phyloP scores from a whole-genome alignment of 2,113 vertebrate genomes.

The Percina caprodes region DNA sequence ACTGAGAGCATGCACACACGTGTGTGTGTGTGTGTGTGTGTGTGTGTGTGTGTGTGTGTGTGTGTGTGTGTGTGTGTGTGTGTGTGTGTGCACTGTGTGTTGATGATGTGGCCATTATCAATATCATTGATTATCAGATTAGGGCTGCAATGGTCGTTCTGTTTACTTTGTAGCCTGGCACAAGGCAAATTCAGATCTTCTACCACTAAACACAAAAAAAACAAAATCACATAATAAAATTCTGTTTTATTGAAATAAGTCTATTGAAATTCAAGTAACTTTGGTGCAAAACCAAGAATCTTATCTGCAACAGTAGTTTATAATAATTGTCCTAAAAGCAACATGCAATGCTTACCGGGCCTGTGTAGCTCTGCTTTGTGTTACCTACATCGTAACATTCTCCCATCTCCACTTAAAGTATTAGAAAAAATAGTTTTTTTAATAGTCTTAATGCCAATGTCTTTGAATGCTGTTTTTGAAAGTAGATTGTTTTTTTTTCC shows the following conservation, averaged over 20 bases:
- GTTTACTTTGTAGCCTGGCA: conserved; percentile 56
- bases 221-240: not conserved
- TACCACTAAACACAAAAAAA: not conserved
- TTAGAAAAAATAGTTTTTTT: conserved; percentile 39
- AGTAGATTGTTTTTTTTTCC: not conserved
- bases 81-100: conserved; percentile 20
- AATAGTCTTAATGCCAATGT: conserved; percentile 61
- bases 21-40: conserved; percentile 26
- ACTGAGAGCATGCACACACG: conserved; percentile 40
- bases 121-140: conserved; percentile 18
- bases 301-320: conserved; percentile 1
- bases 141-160: conserved; percentile 27
- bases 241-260: not conserved
- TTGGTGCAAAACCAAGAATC: not conserved
- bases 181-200: conserved; percentile 26
- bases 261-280: conserved; percentile 1
- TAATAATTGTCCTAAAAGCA: not conserved
- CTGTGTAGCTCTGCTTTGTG: conserved; percentile 36
- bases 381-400: conserved; percentile 39
- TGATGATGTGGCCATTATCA: conserved; percentile 45
- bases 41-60: conserved; percentile 37
- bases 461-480: conserved; percentile 18
- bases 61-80: conserved; percentile 44
- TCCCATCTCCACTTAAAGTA: conserved; percentile 55
- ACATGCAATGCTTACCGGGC: not conserved